Conservation (phyloP, 2,888 invertebrate genomes). For the Steinernema carpocapsae region DNA sequence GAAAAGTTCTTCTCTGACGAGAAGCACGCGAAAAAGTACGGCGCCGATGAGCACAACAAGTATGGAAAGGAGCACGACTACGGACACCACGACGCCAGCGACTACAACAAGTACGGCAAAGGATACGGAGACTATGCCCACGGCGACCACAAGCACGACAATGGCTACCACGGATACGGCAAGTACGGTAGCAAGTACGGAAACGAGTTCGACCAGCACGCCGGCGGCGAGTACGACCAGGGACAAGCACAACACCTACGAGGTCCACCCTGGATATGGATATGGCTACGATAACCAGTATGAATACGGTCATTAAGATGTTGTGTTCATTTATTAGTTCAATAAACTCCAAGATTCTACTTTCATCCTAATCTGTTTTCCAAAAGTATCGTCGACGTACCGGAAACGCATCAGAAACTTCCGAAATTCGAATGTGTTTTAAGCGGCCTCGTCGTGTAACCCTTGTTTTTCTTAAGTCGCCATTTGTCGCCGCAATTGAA, state of each 20-base stretch:
- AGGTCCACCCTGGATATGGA: conserved; percentile 36
- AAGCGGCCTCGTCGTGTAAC: no score
- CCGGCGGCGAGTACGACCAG: conserved; percentile 40
- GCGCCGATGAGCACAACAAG: conserved; percentile 50
- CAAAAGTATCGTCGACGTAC: no score
- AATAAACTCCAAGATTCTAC: no score
- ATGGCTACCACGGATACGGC: conserved; percentile 50
- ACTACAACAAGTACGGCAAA: conserved; percentile 38
- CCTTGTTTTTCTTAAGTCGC: no score
- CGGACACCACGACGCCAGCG: conserved; percentile 41
- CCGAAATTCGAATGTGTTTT: no score
- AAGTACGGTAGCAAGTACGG: conserved; percentile 43
- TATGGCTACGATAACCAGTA: conserved; percentile 48
- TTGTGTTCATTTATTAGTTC: not conserved
- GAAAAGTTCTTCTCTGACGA: conserved; percentile 63
- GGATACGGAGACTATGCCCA: conserved; percentile 43
- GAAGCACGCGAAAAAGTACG: conserved; percentile 60
- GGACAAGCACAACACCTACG: conserved; percentile 50
- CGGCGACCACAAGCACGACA: conserved; percentile 40
- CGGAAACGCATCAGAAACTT: no score
- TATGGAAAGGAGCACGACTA: conserved; percentile 43
- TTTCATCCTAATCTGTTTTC: no score
- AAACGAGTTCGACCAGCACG: not conserved
- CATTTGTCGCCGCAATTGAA: no score
- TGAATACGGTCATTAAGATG: conserved; percentile 10